Conservation (phyloP, 2,113 vertebrate genomes). For the Corythaeola cristata region DNA sequence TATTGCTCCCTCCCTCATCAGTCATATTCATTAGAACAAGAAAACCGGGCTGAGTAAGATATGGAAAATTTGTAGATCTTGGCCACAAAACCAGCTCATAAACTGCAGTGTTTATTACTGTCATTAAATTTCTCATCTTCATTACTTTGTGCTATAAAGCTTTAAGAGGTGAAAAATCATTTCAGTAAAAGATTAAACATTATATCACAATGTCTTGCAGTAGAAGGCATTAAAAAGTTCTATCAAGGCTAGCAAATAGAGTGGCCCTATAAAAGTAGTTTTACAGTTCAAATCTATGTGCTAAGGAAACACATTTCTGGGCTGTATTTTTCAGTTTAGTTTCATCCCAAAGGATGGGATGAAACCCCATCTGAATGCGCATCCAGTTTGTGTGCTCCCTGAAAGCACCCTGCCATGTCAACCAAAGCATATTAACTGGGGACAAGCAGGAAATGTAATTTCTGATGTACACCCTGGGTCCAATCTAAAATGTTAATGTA, state of each 20-base stretch:
- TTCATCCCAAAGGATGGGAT: background rate
- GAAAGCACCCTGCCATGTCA: background rate
- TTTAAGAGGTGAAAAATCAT: background rate
- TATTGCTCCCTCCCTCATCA: background rate
- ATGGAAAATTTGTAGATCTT: background rate
- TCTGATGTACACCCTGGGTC: background rate
- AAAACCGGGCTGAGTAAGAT: background rate
- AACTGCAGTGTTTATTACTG: background rate
- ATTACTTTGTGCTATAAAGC: background rate
- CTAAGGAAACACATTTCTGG: background rate
- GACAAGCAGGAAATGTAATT: background rate
- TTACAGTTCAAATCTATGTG: background rate
- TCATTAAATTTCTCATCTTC: background rate
- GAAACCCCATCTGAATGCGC: background rate
- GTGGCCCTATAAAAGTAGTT: background rate
- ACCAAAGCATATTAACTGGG: background rate
- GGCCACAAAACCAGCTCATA: background rate
- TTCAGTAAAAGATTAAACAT: background rate
- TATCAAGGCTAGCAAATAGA: background rate
- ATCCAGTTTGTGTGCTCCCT: background rate
- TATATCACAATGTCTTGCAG: background rate
- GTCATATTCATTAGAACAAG: background rate
- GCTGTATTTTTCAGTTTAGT: background rate
- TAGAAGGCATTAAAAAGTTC: background rate
- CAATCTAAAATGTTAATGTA: background rate